Evolutionary conservation across 2,888 invertebrate species (phyloP).

Genomic region (Tipula confusa): DNA sequence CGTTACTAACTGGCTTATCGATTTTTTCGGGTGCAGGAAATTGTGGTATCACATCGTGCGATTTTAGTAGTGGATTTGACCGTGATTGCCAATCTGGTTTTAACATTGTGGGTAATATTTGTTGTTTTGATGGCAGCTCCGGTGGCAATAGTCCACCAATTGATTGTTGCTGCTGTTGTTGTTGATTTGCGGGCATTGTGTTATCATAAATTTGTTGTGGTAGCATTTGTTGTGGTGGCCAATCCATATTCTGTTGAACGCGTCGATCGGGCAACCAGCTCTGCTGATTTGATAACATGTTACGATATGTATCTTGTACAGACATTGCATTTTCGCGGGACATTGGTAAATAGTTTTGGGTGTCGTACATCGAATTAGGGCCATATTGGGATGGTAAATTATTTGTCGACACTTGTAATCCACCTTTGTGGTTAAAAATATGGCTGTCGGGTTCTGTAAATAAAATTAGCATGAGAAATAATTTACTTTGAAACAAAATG

Average conservation of each 20-base stretch:
- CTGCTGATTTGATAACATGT: conserved; percentile 34
- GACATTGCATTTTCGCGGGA: conserved; percentile 42
- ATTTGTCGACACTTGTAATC: conserved; percentile 54
- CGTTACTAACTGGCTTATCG: conserved; percentile 30
- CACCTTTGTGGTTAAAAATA: conserved; percentile 69
- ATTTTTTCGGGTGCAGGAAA: conserved; percentile 29
- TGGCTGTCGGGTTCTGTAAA: conserved; percentile 55
- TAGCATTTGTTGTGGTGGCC: conserved; percentile 28
- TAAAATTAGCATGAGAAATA: conserved; percentile 28
- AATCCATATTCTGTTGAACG: neutral
- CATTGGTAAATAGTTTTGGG: conserved; percentile 40
- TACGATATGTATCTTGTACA: conserved; percentile 34
- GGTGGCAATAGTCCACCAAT: neutral
- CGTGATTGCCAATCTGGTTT: conserved; percentile 32
- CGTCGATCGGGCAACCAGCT: conserved; percentile 27
- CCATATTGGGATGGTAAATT: conserved; percentile 36
- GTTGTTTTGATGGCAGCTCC: conserved; percentile 27
- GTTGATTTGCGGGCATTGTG: conserved; percentile 35
- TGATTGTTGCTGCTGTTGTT: conserved; percentile 34
- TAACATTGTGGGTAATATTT: conserved; percentile 28
- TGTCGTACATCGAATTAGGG: conserved; percentile 32
- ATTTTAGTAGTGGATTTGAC: conserved; percentile 32
- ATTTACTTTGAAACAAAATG: conserved; percentile 27
- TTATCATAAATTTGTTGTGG: neutral
- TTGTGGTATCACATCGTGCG: neutral